Percentiles rank a stretch among this genome's conserved stretches.
Conservation (phyloP, 2,113 vertebrate genomes). For the Setophaga coronata region DNA sequence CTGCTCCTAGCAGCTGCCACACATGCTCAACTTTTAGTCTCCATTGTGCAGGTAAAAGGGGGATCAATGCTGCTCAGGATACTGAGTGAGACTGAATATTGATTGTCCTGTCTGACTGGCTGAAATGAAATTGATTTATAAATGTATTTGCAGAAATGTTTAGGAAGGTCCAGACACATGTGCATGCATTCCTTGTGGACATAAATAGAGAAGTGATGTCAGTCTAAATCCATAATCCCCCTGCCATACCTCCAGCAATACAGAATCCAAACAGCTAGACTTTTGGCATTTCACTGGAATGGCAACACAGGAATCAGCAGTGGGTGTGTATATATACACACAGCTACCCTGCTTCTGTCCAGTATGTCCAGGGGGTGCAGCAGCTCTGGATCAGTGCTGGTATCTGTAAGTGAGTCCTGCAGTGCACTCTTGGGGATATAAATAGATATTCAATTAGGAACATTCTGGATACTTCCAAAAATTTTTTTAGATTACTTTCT, state of each 20-base stretch:
- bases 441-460: neutral
- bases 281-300: neutral
- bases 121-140: neutral
- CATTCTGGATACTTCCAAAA: neutral
- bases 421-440: neutral
- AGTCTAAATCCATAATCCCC: neutral
- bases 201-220: neutral
- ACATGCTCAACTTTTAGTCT: neutral
- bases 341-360: neutral
- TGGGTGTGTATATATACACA: neutral
- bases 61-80: neutral
- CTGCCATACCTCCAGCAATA: neutral
- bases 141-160: neutral
- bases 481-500: neutral
- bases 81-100: neutral
- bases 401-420: neutral
- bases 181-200: neutral
- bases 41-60: neutral
- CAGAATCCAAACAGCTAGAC: neutral
- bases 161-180: neutral
- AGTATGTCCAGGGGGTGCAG: accelerated
- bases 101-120: neutral
- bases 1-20: neutral
- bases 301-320: neutral
- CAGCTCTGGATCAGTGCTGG: neutral